Evolutionary conservation across 2,797 vertebrate genomes (phyloP).

Genomic region (Euthynnus affinis): DNA sequence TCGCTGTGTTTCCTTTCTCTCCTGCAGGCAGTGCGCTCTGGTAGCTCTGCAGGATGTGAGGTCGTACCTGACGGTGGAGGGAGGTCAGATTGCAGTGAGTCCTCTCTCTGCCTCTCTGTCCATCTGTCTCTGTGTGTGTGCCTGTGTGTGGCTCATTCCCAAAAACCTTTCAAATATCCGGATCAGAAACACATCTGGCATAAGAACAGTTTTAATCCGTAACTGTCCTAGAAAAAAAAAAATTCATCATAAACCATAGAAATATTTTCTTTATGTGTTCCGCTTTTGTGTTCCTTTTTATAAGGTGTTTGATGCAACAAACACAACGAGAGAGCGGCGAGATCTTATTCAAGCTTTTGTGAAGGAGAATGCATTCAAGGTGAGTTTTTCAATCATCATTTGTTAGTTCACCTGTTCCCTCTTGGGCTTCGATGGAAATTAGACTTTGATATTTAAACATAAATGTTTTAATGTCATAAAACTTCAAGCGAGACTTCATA

Average conservation of each 20-base stretch:
- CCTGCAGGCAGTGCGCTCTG: constrained; percentile 91
- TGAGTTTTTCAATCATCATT: constrained; percentile 49
- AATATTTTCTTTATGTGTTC: neutral
- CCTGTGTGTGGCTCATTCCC: constrained; percentile 23
- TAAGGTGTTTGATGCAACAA: constrained; percentile 98
- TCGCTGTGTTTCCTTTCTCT: neutral
- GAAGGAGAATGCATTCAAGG: constrained; percentile 94
- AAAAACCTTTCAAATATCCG: constrained; percentile 17
- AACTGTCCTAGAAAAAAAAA: constrained; percentile 31
- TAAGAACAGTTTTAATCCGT: constrained; percentile 23
- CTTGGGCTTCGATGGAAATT: neutral
- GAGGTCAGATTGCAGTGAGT: constrained; percentile 95
- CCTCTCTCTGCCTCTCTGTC: neutral
- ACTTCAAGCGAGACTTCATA: neutral
- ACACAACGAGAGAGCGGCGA: constrained; percentile 95
- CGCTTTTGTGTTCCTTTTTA: neutral
- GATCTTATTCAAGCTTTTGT: constrained; percentile 94
- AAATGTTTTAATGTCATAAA: too few species aligned
- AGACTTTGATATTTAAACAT: neutral
- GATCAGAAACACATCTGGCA: constrained; percentile 28
- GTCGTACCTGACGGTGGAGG: constrained; percentile 91
- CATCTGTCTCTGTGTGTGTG: neutral
- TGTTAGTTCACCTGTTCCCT: neutral
- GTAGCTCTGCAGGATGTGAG: constrained; percentile 95
- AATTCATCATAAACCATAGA: neutral